Conservation (phyloP, 2,113 vertebrate genomes). For the Cyphomyrus plagiostoma region DNA sequence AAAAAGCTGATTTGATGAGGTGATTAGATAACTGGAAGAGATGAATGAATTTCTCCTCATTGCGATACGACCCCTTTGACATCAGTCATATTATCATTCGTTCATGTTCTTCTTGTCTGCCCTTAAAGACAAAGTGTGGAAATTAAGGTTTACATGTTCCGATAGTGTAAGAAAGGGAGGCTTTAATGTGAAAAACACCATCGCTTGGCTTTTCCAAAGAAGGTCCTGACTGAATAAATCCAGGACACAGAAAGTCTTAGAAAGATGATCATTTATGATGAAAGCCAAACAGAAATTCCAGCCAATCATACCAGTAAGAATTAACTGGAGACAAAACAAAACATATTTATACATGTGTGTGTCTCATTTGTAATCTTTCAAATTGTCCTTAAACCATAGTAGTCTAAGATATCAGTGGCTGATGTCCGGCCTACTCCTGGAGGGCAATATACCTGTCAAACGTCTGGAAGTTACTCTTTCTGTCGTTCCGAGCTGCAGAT, state of each 20-base stretch:
- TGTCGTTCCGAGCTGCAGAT: constrained; percentile 46
- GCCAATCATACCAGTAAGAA: constrained; percentile 45
- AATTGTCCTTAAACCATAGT: constrained; percentile 62
- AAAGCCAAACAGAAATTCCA: constrained; percentile 62
- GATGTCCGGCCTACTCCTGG: constrained; percentile 10
- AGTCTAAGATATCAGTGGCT: constrained; percentile 56
- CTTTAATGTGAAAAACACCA: not conserved
- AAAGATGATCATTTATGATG: constrained; percentile 78
- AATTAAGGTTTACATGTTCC: not conserved
- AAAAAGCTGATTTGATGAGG: not conserved
- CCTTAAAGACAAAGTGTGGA: not conserved
- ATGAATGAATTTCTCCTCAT: not conserved
- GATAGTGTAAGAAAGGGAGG: not conserved
- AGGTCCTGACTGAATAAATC: constrained; percentile 40
- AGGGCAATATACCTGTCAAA: constrained; percentile 39
- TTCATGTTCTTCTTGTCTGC: not conserved
- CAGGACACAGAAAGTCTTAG: constrained; percentile 62
- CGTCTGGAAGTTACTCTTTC: constrained; percentile 53
- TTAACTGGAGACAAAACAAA: constrained; percentile 21
- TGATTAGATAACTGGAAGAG: not conserved
- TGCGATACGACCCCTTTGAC: not conserved
- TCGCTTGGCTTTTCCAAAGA: not conserved
- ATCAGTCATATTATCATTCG: not conserved
- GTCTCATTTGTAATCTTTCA: constrained; percentile 64
- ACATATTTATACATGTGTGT: constrained; percentile 47